Conservation (phyloP, 2,888 invertebrate species). For the Pseudoips prasinana region DNA sequence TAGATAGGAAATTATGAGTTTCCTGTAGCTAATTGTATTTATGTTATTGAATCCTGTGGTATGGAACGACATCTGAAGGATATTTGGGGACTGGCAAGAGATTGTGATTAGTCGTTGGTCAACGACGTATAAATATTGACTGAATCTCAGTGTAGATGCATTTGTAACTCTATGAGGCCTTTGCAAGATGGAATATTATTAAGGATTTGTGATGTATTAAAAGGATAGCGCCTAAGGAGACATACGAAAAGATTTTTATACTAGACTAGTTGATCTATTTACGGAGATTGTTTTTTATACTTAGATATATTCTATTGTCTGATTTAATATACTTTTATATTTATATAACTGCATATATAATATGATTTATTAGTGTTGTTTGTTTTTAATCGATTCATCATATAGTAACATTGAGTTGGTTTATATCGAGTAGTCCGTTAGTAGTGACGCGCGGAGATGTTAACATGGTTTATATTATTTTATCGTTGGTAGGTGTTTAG, state of each 20-base stretch:
- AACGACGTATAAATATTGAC: slow-evolving; percentile 82
- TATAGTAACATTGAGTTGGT: slow-evolving; percentile 67
- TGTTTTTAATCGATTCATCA: slow-evolving; percentile 77
- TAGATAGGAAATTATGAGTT: slow-evolving; percentile 80
- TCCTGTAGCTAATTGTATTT: slow-evolving; percentile 81
- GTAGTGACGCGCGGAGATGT: slow-evolving; percentile 51
- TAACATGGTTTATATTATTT: slow-evolving; percentile 71
- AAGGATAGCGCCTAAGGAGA: slow-evolving; percentile 83
- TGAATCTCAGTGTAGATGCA: slow-evolving; percentile 83
- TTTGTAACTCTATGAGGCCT: slow-evolving; percentile 82
- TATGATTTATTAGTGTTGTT: slow-evolving; percentile 82
- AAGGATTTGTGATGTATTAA: slow-evolving; percentile 83
- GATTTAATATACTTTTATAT: slow-evolving; percentile 81
- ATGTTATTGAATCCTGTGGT: slow-evolving; percentile 77
- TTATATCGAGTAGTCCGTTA: slow-evolving; percentile 61
- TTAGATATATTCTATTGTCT: slow-evolving; percentile 82
- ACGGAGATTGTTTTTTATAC: slow-evolving; percentile 83
- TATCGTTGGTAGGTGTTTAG: slow-evolving; percentile 73
- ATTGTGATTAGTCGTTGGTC: slow-evolving; percentile 82
- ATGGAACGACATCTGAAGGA: slow-evolving; percentile 74
- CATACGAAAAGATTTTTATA: slow-evolving; percentile 83
- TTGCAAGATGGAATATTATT: slow-evolving; percentile 81
- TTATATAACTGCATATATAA: slow-evolving; percentile 73
- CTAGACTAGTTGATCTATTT: slow-evolving; percentile 82
- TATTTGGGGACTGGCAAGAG: slow-evolving; percentile 77